These are phyloP conservation scores for Phengaris alcon DNA, from an alignment of 2,888 invertebrate genomes.

Conservation along the genomic window DNA sequence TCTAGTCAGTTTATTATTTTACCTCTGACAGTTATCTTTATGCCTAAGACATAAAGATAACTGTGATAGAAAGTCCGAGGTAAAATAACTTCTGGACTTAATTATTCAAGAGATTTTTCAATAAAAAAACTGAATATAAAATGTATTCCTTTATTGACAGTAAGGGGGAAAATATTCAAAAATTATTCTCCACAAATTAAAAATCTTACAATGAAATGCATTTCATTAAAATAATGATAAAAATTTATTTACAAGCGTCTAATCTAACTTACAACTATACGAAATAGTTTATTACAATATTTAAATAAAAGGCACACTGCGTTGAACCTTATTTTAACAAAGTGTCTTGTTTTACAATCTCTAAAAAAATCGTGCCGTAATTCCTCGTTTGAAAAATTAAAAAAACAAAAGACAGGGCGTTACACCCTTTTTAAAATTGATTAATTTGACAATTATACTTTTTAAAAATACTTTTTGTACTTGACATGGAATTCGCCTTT, in stretches of 20 bases:
- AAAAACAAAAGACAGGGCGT: not conserved
- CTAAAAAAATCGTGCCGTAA: constrained; percentile 45
- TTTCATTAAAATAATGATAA: constrained; percentile 75
- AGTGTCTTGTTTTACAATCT: constrained; percentile 25
- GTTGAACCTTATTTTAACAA: constrained; percentile 40
- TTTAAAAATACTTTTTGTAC: constrained; percentile 46
- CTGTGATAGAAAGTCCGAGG: too few relatives aligned
- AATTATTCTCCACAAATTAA: constrained; percentile 69
- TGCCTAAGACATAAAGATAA: too few relatives aligned
- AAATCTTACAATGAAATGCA: constrained; percentile 74
- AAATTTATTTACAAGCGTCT: constrained; percentile 68
- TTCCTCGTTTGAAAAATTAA: constrained; percentile 31
- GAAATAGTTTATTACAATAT: constrained; percentile 64
- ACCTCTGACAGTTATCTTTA: too few relatives aligned
- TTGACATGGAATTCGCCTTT: constrained; percentile 40
- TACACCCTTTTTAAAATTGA: not conserved
- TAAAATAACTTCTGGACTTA: too few relatives aligned
- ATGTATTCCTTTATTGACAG: constrained; percentile 77
- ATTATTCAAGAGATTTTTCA: not conserved
- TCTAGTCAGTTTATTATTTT: too few relatives aligned
- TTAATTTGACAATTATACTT: constrained; percentile 1
- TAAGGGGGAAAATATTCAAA: constrained; percentile 73
- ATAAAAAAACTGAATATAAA: constrained; percentile 44
- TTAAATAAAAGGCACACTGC: constrained; percentile 62
- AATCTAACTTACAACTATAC: constrained; percentile 51